Conservation (phyloP, 1,140 invertebrate species). For the Musca vetustissima region DNA sequence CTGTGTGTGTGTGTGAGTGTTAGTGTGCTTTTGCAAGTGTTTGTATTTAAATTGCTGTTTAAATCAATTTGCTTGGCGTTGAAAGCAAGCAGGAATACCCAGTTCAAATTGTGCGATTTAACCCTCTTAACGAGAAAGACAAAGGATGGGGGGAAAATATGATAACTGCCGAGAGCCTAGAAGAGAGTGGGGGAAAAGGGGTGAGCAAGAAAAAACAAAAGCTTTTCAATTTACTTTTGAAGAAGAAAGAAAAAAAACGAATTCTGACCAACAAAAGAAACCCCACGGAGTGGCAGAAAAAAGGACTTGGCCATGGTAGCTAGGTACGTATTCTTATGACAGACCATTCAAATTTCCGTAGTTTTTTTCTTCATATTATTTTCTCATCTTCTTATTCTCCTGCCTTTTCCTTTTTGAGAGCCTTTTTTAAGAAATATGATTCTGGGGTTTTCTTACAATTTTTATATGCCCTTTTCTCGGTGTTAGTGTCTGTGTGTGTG, state of each 20-base stretch:
- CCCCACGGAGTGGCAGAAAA: too few species aligned
- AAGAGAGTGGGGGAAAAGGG: too few species aligned
- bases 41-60: constrained; percentile 23
- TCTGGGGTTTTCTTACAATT: neutral
- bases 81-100: neutral
- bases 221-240: constrained; percentile 18
- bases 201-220: constrained; percentile 20
- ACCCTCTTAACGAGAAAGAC: neutral
- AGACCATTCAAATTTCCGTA: constrained; percentile 22
- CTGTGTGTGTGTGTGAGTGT: too few species aligned
- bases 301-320: too few species aligned
- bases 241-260: too few species aligned
- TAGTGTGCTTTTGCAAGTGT: too few species aligned
- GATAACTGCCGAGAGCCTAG: too few species aligned
- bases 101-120: neutral
- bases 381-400: neutral
- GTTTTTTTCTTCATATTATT: neutral
- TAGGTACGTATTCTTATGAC: constrained; percentile 1
- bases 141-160: neutral
- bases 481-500: too few species aligned
- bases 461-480: too few species aligned
- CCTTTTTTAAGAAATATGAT: constrained; percentile 18
- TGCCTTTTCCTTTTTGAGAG: neutral
- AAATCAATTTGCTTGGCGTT: constrained; percentile 17
- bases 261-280: too few species aligned